Conservation (phyloP, 2,888 invertebrate species). For the Tachina lurida region DNA sequence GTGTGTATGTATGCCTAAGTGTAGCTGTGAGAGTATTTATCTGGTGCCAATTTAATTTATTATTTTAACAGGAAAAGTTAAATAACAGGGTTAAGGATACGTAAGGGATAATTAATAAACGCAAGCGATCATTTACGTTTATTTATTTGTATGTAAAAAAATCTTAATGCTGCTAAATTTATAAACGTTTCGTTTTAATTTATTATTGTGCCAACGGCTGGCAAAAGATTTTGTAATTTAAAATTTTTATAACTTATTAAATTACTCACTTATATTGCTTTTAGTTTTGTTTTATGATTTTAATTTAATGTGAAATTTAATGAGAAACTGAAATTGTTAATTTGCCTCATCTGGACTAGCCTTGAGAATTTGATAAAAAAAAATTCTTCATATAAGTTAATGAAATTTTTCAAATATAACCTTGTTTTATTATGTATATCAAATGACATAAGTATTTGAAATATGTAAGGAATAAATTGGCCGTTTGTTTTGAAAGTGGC, state of each 20-base stretch:
- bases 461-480: too few relatives aligned
- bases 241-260: background rate
- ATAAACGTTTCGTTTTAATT: conserved; percentile 26
- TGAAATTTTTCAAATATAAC: too few relatives aligned
- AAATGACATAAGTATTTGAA: too few relatives aligned
- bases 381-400: too few relatives aligned
- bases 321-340: background rate
- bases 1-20: background rate
- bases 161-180: conserved; percentile 10
- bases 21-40: conserved; percentile 42
- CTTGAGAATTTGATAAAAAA: too few relatives aligned
- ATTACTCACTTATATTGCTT: background rate
- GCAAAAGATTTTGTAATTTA: conserved; percentile 12
- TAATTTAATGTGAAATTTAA: background rate
- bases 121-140: conserved; percentile 2
- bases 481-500: too few relatives aligned
- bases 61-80: conserved; percentile 53
- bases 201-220: conserved; percentile 32
- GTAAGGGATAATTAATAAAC: conserved; percentile 55
- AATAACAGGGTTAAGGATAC: conserved; percentile 61
- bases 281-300: too few relatives aligned
- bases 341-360: too few relatives aligned
- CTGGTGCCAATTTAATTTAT: conserved; percentile 68
- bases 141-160: background rate
- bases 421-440: too few relatives aligned